Evolutionary conservation across 2,888 invertebrate genomes (phyloP).

Genomic region (Zele albiditarsus): DNA sequence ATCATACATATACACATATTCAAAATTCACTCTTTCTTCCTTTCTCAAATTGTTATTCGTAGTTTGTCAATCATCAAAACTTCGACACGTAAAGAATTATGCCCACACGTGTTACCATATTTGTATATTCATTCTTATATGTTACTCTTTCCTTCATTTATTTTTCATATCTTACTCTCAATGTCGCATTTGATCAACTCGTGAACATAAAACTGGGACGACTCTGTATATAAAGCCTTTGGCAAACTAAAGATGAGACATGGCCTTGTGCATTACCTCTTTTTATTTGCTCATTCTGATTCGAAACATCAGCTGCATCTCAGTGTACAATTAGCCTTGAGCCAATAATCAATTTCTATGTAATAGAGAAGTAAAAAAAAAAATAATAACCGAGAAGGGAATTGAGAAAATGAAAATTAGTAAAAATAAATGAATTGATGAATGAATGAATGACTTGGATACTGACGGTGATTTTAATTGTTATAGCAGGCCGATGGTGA

Average conservation of each 20-base stretch:
- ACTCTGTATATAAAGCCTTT: not conserved
- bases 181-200: not conserved
- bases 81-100: not conserved
- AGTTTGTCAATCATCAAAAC: not conserved
- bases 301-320: not conserved
- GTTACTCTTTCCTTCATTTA: not conserved
- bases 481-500: slow-evolving; percentile 97
- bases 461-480: slow-evolving; percentile 68
- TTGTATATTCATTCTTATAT: not conserved
- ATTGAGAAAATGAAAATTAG: not conserved
- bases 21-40: not conserved
- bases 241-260: not conserved
- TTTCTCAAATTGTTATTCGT: not conserved
- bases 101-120: not conserved
- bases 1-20: slow-evolving; percentile 41
- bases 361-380: not conserved
- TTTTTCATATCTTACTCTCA: not conserved
- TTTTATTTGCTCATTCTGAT: not conserved
- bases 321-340: not conserved
- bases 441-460: slow-evolving; percentile 42
- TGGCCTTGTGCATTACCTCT: not conserved
- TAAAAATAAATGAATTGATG: not conserved
- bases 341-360: not conserved
- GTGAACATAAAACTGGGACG: not conserved
- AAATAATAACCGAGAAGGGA: not conserved